Percentiles rank a stretch among this genome's conserved stretches.
These are phyloP conservation scores for Elephantulus edwardii DNA, from an alignment of 2,113 vertebrate species.

Conservation along the genomic window DNA sequence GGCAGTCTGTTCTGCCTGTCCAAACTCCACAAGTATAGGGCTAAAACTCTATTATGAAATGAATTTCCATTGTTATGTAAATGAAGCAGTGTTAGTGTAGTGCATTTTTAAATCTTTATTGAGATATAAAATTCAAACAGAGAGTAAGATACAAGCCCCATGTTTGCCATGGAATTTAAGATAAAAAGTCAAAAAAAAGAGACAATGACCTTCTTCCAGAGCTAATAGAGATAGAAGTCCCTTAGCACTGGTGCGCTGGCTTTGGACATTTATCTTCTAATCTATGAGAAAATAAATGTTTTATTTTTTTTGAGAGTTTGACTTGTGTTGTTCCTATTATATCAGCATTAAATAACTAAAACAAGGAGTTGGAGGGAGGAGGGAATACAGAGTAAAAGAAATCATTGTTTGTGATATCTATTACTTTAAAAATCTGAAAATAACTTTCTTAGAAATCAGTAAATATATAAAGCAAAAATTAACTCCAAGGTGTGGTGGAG, in stretches of 20 bases:
- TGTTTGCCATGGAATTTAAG: neutral
- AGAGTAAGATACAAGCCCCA: neutral
- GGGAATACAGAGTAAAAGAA: neutral
- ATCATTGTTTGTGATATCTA: constrained; percentile 1
- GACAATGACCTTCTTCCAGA: too few relatives aligned
- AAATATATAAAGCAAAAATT: neutral
- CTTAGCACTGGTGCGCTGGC: neutral
- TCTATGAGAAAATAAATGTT: neutral
- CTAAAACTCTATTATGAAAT: neutral
- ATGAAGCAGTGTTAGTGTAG: neutral
- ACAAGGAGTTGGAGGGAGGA: neutral
- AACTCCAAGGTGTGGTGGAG: neutral
- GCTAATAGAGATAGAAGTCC: neutral
- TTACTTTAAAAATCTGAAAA: neutral
- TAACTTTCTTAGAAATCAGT: neutral
- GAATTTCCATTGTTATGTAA: neutral
- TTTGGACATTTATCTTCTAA: neutral
- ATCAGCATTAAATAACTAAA: neutral
- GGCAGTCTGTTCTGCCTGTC: neutral
- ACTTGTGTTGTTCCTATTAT: neutral
- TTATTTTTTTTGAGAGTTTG: neutral
- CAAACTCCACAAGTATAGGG: too few relatives aligned
- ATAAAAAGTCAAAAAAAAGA: neutral
- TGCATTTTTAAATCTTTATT: neutral
- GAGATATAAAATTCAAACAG: neutral